Percentiles rank a stretch among this genome's conserved stretches.
Evolutionary conservation across 1,140 invertebrate genomes (phyloP).

Genomic region (Hestina assimilis): DNA sequence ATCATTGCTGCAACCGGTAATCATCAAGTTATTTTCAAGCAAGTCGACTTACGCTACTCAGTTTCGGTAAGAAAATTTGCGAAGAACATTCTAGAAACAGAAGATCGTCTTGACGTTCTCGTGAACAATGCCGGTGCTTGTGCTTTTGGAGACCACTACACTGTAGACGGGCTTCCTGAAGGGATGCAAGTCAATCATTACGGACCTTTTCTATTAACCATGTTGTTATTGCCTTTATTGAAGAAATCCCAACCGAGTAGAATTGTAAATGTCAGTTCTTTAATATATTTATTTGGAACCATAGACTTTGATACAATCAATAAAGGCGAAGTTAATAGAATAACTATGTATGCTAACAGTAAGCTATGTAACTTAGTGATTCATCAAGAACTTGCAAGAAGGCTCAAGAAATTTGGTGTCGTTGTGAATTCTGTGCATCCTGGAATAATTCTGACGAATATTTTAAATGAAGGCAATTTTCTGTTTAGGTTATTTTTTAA

Average conservation of each 20-base stretch:
- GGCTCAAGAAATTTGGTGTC: not conserved
- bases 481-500: constrained; percentile 1
- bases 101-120: constrained; percentile 82
- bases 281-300: constrained; percentile 84
- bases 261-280: constrained; percentile 91
- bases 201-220: constrained; percentile 89
- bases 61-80: constrained; percentile 85
- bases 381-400: constrained; percentile 5
- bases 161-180: constrained; percentile 88
- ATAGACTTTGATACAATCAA: constrained; percentile 80
- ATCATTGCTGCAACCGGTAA: constrained; percentile 71
- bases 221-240: constrained; percentile 81
- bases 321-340: constrained; percentile 29
- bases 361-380: constrained; percentile 85
- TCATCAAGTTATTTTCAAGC: constrained; percentile 69
- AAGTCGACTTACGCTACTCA: constrained; percentile 84
- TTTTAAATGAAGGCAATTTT: not conserved
- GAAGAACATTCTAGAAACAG: constrained; percentile 81
- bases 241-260: constrained; percentile 87
- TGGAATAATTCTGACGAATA: constrained; percentile 9
- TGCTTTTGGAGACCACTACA: constrained; percentile 75
- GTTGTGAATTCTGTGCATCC: constrained; percentile 9
- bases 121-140: constrained; percentile 86
- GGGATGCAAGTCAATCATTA: constrained; percentile 93
- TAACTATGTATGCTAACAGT: constrained; percentile 84